These are phyloP conservation scores for Megaceryle alcyon DNA, from an alignment of 2,797 vertebrate species.

Conservation along the genomic window DNA sequence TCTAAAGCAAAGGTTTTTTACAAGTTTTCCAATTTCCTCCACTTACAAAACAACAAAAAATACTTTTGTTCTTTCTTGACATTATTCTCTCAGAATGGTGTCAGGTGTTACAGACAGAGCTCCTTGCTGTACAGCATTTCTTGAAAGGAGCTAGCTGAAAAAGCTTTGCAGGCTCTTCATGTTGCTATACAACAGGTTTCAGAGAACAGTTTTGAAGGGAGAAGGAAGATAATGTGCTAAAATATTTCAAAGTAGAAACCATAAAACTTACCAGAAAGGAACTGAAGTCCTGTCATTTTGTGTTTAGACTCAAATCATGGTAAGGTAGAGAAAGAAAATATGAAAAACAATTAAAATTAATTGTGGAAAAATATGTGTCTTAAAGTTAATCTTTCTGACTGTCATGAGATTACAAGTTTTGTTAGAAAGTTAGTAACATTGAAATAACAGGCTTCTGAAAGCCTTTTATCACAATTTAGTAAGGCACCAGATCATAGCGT, in stretches of 20 bases:
- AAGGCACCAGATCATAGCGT: neutral
- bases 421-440: neutral
- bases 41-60: neutral
- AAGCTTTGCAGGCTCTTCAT: neutral
- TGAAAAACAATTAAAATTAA: neutral
- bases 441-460: neutral
- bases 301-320: neutral
- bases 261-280: neutral
- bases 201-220: neutral
- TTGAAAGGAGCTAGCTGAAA: neutral
- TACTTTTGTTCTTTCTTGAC: neutral
- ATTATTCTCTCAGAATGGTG: neutral
- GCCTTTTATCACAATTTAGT: neutral
- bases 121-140: neutral
- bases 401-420: neutral
- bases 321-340: neutral
- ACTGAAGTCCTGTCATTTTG: neutral
- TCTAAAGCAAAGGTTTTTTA: neutral
- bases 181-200: neutral
- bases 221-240: neutral
- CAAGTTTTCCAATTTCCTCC: neutral
- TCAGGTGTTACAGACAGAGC: neutral
- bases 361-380: neutral
- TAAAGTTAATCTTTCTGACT: neutral
- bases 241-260: neutral